These are phyloP conservation scores for Thera britannica DNA, from an alignment of 2,888 invertebrate species.

Conservation along the genomic window DNA sequence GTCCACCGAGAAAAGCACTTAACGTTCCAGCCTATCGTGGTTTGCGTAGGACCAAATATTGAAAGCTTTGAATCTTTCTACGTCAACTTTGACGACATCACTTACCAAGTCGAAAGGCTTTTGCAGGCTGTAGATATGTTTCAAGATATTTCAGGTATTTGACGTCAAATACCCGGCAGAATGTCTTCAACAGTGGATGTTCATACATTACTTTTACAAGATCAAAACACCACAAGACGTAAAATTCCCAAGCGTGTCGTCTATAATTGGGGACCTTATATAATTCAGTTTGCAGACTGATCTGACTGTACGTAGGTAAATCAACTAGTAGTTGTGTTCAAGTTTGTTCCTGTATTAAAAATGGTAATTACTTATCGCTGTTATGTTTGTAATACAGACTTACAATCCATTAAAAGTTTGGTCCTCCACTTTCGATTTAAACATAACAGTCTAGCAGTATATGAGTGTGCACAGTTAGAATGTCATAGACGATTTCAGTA, in stretches of 20 bases:
- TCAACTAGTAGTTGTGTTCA: neutral
- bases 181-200: neutral
- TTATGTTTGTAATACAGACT: neutral
- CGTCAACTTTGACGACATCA: no score
- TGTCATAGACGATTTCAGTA: constrained; percentile 2
- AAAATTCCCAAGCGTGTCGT: neutral
- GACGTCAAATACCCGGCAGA: neutral
- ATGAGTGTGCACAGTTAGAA: constrained; percentile 2
- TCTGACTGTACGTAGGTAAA: neutral
- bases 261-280: neutral
- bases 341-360: neutral
- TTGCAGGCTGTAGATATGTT: no score
- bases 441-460: neutral
- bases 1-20: no score
- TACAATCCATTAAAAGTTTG: neutral
- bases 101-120: no score
- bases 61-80: no score
- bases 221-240: neutral
- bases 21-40: no score
- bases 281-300: neutral
- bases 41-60: no score
- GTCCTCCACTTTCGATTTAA: neutral
- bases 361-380: neutral
- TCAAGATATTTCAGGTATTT: neutral
- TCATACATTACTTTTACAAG: neutral